These are phyloP conservation scores for Pseudopodoces humilis DNA, from an alignment of 2,113 vertebrate species.

Conservation along the genomic window DNA sequence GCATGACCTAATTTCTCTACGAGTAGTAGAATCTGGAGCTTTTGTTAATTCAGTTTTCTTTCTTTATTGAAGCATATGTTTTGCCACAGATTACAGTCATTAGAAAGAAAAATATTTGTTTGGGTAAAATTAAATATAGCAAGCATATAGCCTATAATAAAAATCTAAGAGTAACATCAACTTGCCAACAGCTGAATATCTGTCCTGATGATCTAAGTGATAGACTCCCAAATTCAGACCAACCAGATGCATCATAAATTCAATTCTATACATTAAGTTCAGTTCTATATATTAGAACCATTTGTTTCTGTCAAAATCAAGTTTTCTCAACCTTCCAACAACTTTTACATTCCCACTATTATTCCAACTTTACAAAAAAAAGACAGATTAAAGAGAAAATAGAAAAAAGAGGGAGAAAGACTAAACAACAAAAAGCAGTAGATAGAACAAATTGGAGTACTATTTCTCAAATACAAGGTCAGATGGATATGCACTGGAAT, in stretches of 20 bases:
- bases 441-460: neutral
- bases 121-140: neutral
- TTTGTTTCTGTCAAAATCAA: neutral
- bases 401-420: neutral
- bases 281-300: neutral
- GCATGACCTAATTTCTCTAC: slow-evolving; percentile 11
- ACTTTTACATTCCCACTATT: neutral
- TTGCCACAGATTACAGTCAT: neutral
- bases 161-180: neutral
- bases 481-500: neutral
- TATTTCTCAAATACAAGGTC: neutral
- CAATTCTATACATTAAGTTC: neutral
- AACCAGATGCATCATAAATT: neutral
- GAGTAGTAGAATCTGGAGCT: neutral
- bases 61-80: neutral
- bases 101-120: neutral
- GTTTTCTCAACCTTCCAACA: neutral
- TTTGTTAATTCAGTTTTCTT: neutral
- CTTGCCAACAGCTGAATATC: neutral
- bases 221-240: neutral
- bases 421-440: neutral
- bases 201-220: neutral
- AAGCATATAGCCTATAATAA: neutral
- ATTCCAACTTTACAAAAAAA: neutral
- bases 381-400: neutral